Evolutionary conservation across 2,797 vertebrate species (phyloP).

Genomic region (Hippopotamyrus pictus): DNA sequence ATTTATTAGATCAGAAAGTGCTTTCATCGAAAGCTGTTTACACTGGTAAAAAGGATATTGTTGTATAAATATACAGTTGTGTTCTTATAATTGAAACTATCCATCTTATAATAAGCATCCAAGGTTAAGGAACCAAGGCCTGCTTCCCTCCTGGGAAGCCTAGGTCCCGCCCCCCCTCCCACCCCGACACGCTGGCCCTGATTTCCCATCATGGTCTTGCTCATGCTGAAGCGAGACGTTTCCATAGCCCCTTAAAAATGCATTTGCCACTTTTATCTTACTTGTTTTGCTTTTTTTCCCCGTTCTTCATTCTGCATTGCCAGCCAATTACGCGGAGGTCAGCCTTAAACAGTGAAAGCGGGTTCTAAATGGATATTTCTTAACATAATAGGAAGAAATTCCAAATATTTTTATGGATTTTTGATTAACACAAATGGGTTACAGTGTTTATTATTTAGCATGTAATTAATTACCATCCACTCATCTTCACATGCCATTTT

Average conservation of each 20-base stretch:
- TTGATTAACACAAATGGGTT: not conserved
- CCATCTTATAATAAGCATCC: not conserved
- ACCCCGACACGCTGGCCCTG: not conserved
- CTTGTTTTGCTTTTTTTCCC: not conserved
- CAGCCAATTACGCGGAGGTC: not conserved
- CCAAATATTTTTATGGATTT: conserved; percentile 4
- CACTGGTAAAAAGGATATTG: not conserved
- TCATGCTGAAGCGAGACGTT: not conserved
- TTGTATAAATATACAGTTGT: conserved; percentile 1
- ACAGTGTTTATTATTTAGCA: not conserved
- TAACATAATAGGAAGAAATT: not conserved
- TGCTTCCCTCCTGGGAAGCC: not conserved
- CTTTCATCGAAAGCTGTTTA: not conserved
- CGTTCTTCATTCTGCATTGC: not conserved
- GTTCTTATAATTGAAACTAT: conserved; percentile 8
- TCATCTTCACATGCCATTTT: not conserved
- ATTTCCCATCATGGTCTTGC: not conserved
- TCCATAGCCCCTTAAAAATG: not conserved
- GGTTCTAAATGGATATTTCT: not conserved
- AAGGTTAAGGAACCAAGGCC: not conserved
- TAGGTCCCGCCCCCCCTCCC: not conserved
- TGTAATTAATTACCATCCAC: conserved; percentile 4
- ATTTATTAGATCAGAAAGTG: not conserved
- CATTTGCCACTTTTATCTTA: not conserved
- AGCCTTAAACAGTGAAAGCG: not conserved